Evolutionary conservation across 2,797 vertebrate genomes (phyloP).

Genomic region (Eutrigla gurnardus): DNA sequence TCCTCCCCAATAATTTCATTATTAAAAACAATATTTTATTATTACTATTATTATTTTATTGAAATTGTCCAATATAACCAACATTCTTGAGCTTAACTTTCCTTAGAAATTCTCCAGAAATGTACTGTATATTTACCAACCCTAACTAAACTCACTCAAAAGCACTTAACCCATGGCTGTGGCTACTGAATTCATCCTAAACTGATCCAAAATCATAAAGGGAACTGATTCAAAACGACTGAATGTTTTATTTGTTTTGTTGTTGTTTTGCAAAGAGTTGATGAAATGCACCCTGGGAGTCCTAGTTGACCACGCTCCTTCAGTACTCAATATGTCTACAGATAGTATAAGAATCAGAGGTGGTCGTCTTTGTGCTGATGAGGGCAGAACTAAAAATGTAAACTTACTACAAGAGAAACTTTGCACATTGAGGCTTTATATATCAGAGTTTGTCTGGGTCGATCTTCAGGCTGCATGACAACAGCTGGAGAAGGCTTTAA

Average conservation of each 20-base stretch:
- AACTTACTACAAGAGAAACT: background rate
- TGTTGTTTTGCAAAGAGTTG: background rate
- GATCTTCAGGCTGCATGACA: slow-evolving; percentile 8
- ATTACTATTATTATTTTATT: too few relatives aligned
- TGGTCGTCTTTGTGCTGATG: too few relatives aligned
- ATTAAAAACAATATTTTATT: too few relatives aligned
- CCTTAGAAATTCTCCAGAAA: too few relatives aligned
- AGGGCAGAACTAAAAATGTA: background rate
- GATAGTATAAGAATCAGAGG: too few relatives aligned
- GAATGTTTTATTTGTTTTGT: background rate
- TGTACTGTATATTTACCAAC: background rate
- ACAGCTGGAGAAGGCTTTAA: slow-evolving; percentile 2
- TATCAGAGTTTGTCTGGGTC: background rate
- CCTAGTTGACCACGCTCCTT: background rate
- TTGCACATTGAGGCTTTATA: background rate
- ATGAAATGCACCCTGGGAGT: background rate
- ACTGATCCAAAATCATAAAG: background rate
- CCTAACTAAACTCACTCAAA: background rate
- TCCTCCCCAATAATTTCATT: too few relatives aligned
- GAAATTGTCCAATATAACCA: too few relatives aligned
- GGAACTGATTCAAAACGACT: background rate
- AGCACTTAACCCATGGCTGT: too few relatives aligned
- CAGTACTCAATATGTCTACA: background rate
- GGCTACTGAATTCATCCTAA: background rate
- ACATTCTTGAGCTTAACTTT: too few relatives aligned